Conservation (phyloP, 2,113 vertebrate genomes). For the Agelaius tricolor region DNA sequence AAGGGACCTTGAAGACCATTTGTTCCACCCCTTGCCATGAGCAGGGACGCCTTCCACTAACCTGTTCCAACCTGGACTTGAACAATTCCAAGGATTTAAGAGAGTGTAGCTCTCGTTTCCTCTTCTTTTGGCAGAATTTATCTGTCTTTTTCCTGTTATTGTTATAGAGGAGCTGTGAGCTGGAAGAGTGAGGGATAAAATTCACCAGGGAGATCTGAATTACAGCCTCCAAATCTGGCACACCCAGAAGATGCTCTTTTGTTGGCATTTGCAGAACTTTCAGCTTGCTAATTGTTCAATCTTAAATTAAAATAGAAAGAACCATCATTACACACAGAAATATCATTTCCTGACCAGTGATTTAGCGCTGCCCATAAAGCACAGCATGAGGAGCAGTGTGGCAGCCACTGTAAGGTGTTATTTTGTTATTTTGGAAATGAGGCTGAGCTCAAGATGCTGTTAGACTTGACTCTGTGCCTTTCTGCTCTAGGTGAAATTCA, state of each 20-base stretch:
- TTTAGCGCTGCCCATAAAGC: not conserved
- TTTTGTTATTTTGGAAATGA: constrained; percentile 1
- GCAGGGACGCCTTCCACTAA: not conserved
- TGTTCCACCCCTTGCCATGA: not conserved
- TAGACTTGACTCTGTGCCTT: constrained; percentile 34
- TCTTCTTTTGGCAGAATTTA: not conserved
- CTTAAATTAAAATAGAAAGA: constrained; percentile 12
- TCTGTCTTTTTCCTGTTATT: not conserved
- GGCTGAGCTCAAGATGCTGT: not conserved
- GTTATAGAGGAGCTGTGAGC: not conserved
- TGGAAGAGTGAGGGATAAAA: not conserved
- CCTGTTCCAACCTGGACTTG: not conserved
- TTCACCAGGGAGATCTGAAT: not conserved
- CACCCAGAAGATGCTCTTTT: not conserved
- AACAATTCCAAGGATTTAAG: not conserved
- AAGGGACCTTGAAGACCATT: not conserved
- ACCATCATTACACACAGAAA: not conserved
- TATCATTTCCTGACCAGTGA: not conserved
- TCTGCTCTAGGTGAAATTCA: constrained; percentile 17
- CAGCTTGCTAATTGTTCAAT: constrained; percentile 29
- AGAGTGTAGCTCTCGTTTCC: not conserved
- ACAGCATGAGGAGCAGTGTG: not conserved
- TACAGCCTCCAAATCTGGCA: not conserved
- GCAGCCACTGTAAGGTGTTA: not conserved
- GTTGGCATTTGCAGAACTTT: constrained; percentile 27